Base-by-base conservation (phyloP, 2,113 vertebrate species). In the Boleophthalmus pectinirostris region DNA sequence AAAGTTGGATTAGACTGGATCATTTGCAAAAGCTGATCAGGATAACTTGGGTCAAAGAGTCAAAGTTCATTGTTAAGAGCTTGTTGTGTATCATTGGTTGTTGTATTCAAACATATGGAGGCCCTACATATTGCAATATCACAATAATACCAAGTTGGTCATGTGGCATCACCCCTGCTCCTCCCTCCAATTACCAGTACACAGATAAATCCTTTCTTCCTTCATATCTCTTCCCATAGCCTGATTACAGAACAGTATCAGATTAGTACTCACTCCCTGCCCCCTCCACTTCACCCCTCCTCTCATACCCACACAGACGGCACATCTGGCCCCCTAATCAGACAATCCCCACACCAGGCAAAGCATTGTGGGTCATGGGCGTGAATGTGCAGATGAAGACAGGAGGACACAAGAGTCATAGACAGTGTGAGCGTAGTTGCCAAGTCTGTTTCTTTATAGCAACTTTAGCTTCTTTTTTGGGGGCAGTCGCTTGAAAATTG, bases 301-400 rank as follows among this genome's bases (percentile, higher is more conserved):
- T 67, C 56, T 25, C 68, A 75, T 80, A 73, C 82, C 82, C 77
- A 85, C 78, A 74, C 75, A 64, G 83, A 77, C 77, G 80, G 87
- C 88, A 91, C 90, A 92, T 91, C 91, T 91, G 89, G 88, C 79
- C 74, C 68, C 29, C 70, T 86, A 83, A 90, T 91, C 90, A 89
- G 74, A 87, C 81, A 77, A 89, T 85, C 83, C 85, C 81, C 72
- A 80, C 90, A 92, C 90, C 85, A 90, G 88, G 86, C 79, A 83
- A 82, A 89, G 78, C 85, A 86, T 84, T 79, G 80, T 78, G 76
- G 84, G 78, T 84, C 82, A 78, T 83, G 80, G 74, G 72, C 77
- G 70, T 58, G 72, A 74, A 82, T 72, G 76, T 78, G 80, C 81
- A 87, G 77, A 79, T 84, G 82, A 54, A 72, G 65, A 70, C 38